Evolutionary conservation across 2,888 invertebrate genomes (phyloP).

Genomic region (Thera obeliscata): DNA sequence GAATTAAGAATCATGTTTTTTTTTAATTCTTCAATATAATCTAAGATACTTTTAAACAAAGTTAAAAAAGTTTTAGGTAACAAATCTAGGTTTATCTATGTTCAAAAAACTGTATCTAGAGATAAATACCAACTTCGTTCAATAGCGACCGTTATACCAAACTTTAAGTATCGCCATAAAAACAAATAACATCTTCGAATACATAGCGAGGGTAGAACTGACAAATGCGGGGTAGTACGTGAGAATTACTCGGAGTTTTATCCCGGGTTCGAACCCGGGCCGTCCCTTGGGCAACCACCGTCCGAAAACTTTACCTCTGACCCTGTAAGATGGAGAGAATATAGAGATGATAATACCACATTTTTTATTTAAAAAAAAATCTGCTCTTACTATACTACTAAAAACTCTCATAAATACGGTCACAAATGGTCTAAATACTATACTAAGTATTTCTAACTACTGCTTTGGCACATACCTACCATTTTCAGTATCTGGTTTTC

Average conservation of each 20-base stretch:
- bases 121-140: background rate
- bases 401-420: too few species aligned
- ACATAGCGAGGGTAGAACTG: slow-evolving; percentile 45
- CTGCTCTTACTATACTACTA: too few species aligned
- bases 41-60: too few species aligned
- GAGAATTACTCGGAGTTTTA: slow-evolving; percentile 83
- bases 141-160: background rate
- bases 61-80: too few species aligned
- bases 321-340: slow-evolving; percentile 58
- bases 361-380: background rate
- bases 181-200: slow-evolving; percentile 31
- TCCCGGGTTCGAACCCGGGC: slow-evolving; percentile 68
- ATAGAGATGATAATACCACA: slow-evolving; percentile 53
- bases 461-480: too few species aligned
- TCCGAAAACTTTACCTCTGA: slow-evolving; percentile 80
- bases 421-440: too few species aligned
- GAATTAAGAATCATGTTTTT: too few species aligned
- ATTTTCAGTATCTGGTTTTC: too few species aligned
- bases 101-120: background rate
- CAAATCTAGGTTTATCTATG: too few species aligned
- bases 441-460: too few species aligned
- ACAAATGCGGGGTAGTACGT: slow-evolving; percentile 77
- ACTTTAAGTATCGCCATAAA: slow-evolving; percentile 24
- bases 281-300: slow-evolving; percentile 70
- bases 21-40: too few species aligned